A percentile compares a stretch with the other conserved stretches of the same genome.
Conservation (phyloP, 1,140 invertebrate species). For the Zaprionus taronus region DNA sequence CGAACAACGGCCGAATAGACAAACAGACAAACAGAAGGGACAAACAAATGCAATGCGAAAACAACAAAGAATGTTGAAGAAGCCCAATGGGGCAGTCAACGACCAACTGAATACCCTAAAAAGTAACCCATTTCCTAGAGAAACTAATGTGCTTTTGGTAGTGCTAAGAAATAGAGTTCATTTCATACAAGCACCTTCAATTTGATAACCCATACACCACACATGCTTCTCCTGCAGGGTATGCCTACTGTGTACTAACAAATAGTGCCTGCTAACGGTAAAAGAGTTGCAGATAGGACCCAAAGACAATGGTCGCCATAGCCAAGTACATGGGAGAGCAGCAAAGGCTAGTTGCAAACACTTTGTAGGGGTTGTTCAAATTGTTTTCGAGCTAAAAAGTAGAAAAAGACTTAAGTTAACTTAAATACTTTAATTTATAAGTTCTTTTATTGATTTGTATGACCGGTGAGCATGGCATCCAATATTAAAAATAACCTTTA, state of each 20-base stretch:
- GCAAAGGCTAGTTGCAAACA: slow-evolving; percentile 44
- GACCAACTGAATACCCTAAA: neutral
- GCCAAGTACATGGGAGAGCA: slow-evolving; percentile 57
- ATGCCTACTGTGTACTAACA: slow-evolving; percentile 52
- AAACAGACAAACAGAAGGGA: slow-evolving; percentile 54
- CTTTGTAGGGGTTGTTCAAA: neutral
- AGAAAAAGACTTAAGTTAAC: neutral
- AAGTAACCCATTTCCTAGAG: neutral
- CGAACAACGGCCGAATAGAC: slow-evolving; percentile 45
- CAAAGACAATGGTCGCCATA: slow-evolving; percentile 66
- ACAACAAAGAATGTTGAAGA: slow-evolving; percentile 39
- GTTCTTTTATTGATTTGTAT: too few relatives aligned
- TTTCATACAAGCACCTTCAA: neutral
- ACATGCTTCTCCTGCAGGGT: slow-evolving; percentile 33
- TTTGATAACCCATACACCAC: slow-evolving; percentile 17
- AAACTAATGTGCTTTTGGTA: neutral
- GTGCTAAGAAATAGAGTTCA: neutral
- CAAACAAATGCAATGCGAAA: slow-evolving; percentile 70
- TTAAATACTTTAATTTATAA: too few relatives aligned
- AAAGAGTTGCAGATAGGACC: slow-evolving; percentile 47
- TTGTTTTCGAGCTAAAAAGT: neutral
- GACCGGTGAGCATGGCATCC: too few relatives aligned
- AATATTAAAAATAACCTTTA: too few relatives aligned
- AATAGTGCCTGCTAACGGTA: slow-evolving; percentile 60
- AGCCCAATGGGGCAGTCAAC: neutral